phyloP scores from a whole-genome alignment of 2,797 vertebrate genomes.

The Triplophysa bombifrons region DNA sequence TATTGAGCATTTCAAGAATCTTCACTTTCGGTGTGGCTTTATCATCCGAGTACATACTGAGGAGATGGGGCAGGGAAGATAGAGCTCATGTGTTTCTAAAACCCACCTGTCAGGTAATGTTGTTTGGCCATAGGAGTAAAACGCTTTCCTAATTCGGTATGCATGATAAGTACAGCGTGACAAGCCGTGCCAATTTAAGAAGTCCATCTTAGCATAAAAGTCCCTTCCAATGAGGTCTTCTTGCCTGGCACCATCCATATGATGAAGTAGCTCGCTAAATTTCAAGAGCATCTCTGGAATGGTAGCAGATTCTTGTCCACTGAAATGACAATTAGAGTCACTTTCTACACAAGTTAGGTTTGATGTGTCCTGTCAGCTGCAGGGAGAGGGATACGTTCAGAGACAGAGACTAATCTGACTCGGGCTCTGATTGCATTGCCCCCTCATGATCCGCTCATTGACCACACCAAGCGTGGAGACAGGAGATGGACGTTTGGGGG shows the following conservation, averaged over 20 bases:
- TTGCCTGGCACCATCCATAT: conserved; percentile 76
- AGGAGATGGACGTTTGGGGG: conserved; percentile 56
- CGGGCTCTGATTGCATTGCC: conserved; percentile 75
- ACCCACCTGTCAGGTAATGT: conserved; percentile 75
- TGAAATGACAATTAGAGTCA: conserved; percentile 87
- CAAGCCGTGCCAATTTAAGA: conserved; percentile 80
- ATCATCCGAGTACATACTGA: conserved; percentile 65
- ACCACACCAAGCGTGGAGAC: conserved; percentile 69
- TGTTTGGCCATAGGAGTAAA: conserved; percentile 72
- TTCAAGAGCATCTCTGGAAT: conserved; percentile 75
- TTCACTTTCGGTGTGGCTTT: conserved; percentile 67
- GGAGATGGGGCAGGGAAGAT: conserved; percentile 70
- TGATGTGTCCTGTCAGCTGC: conserved; percentile 80
- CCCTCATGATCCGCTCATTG: conserved; percentile 75
- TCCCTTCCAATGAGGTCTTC: conserved; percentile 76
- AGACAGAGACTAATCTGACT: conserved; percentile 82
- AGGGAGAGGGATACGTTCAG: conserved; percentile 70
- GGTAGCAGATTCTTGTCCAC: conserved; percentile 81
- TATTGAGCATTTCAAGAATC: conserved; percentile 69
- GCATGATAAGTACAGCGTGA: conserved; percentile 77
- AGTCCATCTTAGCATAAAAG: conserved; percentile 81
- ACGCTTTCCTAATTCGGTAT: conserved; percentile 74
- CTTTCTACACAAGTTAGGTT: conserved; percentile 81
- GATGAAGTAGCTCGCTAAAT: conserved; percentile 84
- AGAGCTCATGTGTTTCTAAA: conserved; percentile 73